phyloP scores from a whole-genome alignment of 2,888 invertebrate genomes.

The Ophion obscuratus region DNA sequence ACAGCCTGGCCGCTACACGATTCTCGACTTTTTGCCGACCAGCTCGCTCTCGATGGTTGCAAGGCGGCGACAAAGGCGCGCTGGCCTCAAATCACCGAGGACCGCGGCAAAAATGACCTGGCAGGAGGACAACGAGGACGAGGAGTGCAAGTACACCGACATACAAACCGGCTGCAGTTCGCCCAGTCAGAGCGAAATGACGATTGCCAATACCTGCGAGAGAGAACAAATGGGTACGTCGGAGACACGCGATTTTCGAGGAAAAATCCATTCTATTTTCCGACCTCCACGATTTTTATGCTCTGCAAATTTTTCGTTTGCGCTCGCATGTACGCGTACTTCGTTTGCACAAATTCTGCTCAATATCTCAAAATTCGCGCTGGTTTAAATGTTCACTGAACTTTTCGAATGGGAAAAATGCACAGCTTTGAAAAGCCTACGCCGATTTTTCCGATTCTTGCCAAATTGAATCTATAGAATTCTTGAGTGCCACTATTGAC shows the following conservation, averaged over 20 bases:
- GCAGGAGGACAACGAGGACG: slow-evolving; percentile 74
- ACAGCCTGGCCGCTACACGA: slow-evolving; percentile 88
- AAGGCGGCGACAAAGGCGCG: slow-evolving; percentile 65
- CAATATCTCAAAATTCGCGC: neutral
- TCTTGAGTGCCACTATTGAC: no score
- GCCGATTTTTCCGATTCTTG: no score
- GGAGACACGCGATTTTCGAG: neutral
- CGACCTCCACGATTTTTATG: neutral
- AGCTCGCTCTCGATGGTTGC: slow-evolving; percentile 60
- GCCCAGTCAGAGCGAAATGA: slow-evolving; percentile 80
- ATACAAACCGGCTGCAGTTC: slow-evolving; percentile 81
- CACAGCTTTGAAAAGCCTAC: no score
- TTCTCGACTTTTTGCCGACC: slow-evolving; percentile 84
- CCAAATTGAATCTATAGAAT: no score
- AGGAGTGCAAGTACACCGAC: slow-evolving; percentile 78
- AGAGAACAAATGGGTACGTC: slow-evolving; percentile 76
- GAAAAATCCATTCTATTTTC: neutral
- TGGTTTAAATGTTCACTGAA: neutral
- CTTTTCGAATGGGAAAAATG: no score
- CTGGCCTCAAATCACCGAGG: slow-evolving; percentile 50
- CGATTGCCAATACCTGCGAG: slow-evolving; percentile 80
- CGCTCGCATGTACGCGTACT: no score
- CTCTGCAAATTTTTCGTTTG: no score
- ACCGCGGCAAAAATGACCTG: slow-evolving; percentile 69
- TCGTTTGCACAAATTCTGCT: no score